These are phyloP conservation scores for Nycteola revayana DNA, from an alignment of 2,888 invertebrate genomes.

Conservation along the genomic window DNA sequence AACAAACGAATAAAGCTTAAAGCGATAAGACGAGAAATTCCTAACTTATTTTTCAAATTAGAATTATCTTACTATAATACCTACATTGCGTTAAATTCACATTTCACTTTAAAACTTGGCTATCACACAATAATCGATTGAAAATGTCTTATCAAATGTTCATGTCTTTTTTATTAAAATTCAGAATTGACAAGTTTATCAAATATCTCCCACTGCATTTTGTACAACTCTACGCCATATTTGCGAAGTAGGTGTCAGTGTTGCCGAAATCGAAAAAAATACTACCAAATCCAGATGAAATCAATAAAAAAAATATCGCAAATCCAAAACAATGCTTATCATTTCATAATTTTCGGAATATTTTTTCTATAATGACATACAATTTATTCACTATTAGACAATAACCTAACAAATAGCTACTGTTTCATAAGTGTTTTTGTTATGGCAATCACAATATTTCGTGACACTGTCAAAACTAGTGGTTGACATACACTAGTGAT, in stretches of 20 bases:
- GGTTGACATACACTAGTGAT: no score
- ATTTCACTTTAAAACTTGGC: constrained; percentile 60
- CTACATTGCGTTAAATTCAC: constrained; percentile 75
- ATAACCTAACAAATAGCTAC: no score
- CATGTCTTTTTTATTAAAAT: constrained; percentile 64
- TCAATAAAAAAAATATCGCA: no score
- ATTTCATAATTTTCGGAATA: no score
- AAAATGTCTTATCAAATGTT: constrained; percentile 47
- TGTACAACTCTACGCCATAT: constrained; percentile 75
- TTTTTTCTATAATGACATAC: no score
- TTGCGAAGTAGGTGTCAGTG: constrained; percentile 51
- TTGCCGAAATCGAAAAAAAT: constrained; percentile 36
- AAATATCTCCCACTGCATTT: constrained; percentile 71
- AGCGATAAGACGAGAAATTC: constrained; percentile 42
- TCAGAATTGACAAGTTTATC: constrained; percentile 67
- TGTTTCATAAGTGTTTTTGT: no score
- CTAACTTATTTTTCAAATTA: constrained; percentile 46
- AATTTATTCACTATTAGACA: no score
- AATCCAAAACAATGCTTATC: no score
- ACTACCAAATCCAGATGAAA: constrained; percentile 3
- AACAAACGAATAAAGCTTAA: constrained; percentile 46
- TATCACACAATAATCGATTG: constrained; percentile 49
- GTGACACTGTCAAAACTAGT: no score
- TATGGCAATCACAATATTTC: no score
- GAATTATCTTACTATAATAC: constrained; percentile 41